Evolutionary conservation across 1,140 invertebrate genomes (phyloP).

Genomic region (Daktulosphaira vitifoliae): DNA sequence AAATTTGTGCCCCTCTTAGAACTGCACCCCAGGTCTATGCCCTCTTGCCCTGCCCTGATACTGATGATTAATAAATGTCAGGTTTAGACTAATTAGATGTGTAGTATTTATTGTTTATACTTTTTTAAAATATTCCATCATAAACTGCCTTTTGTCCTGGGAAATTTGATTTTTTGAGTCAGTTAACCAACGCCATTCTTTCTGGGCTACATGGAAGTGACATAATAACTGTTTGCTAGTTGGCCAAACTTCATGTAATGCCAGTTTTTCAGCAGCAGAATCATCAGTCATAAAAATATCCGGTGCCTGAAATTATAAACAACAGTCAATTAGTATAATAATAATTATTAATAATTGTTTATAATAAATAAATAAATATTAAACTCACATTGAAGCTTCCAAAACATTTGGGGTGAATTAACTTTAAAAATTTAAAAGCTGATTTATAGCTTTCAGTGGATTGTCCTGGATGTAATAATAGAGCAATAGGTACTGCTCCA

Average conservation of each 20-base stretch:
- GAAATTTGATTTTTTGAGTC: slow-evolving; percentile 1
- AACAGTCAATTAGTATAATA: neutral
- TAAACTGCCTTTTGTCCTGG: neutral
- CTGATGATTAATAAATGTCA: too few relatives aligned
- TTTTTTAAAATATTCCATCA: slow-evolving; percentile 2
- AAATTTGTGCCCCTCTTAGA: too few relatives aligned
- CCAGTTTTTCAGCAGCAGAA: neutral
- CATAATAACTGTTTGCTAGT: neutral
- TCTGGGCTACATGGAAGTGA: slow-evolving; percentile 10
- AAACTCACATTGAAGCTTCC: neutral
- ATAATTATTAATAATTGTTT: neutral
- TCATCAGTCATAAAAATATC: slow-evolving; percentile 9
- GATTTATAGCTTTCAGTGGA: neutral
- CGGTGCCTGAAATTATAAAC: neutral
- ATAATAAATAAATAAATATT: neutral
- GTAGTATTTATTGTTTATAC: neutral
- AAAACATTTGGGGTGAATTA: slow-evolving; percentile 9
- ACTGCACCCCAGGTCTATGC: too few relatives aligned
- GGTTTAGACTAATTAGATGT: too few relatives aligned
- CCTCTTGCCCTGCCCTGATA: too few relatives aligned
- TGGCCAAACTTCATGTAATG: slow-evolving; percentile 3
- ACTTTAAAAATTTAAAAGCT: slow-evolving; percentile 3
- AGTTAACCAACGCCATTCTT: slow-evolving; percentile 13
- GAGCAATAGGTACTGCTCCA: neutral
- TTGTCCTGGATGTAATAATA: slow-evolving; percentile 4